These are phyloP conservation scores for Drosophila algonquin DNA, from an alignment of 2,888 invertebrate genomes.

Conservation along the genomic window DNA sequence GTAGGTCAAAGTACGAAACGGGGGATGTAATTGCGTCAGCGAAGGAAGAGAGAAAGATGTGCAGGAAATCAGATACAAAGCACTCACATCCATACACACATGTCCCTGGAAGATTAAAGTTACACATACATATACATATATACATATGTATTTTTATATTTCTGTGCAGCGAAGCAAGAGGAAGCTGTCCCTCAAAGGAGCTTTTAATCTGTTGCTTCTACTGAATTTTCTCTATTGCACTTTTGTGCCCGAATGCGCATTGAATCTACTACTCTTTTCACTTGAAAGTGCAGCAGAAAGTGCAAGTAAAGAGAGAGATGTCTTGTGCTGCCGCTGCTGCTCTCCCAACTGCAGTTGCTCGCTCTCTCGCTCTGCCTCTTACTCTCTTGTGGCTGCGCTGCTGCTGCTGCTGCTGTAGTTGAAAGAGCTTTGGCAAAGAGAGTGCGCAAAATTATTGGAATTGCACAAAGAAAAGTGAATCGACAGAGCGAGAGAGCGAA, in stretches of 20 bases:
- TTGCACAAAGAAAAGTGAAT: constrained; percentile 80
- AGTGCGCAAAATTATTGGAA: constrained; percentile 66
- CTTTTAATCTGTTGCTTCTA: background rate
- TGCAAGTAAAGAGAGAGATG: constrained; percentile 60
- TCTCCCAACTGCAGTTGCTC: constrained; percentile 29
- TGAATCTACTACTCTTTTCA: constrained; percentile 64
- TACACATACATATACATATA: too few relatives aligned
- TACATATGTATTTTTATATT: too few relatives aligned
- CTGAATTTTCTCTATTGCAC: background rate
- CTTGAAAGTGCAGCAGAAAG: constrained; percentile 63
- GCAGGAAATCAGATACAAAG: background rate
- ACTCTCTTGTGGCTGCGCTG: constrained; percentile 17
- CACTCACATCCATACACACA: too few relatives aligned
- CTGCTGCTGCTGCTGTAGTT: constrained; percentile 14
- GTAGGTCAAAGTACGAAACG: constrained; percentile 57
- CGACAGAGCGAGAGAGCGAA: constrained; percentile 32
- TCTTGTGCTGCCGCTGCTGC: constrained; percentile 23
- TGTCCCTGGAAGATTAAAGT: too few relatives aligned
- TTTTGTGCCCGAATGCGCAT: background rate
- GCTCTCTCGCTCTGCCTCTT: constrained; percentile 28
- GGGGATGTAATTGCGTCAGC: constrained; percentile 14
- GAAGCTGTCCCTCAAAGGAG: background rate
- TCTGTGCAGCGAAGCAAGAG: too few relatives aligned
- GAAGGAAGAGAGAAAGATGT: background rate
- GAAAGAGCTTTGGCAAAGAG: constrained; percentile 20